Evolutionary conservation across 2,888 invertebrate genomes (phyloP), one percentile per base, ranked within the genome.

Genomic region (Cosmopolites sordidus): DNA sequence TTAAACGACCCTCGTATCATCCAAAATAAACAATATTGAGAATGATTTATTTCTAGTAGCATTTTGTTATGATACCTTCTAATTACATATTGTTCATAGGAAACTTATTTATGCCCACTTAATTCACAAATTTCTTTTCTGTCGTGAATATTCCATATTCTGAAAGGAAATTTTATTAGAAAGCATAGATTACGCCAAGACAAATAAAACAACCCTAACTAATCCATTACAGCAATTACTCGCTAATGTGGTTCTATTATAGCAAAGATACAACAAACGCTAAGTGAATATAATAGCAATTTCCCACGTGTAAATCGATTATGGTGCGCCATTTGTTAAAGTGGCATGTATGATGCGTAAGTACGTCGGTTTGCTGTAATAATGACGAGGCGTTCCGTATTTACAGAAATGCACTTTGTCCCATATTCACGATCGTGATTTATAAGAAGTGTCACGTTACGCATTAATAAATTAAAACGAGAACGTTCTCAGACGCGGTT

Each of bases 261-360:
- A 17, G 30, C 45, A 45, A 45, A 38, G 38, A 45, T 45, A 33
- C 45, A 45, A 37, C 38, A 37, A 45, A 37, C 38, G 45, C 37
- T 45, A 45, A 45, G 38, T 45, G 38, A 37, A 38, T 45, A 45
- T 29, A 48, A 48, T 48, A 17, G 48, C 48, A 48, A 48, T 48
- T 48, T 48, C 48, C 48, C 48, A 48, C 48, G 16, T 22, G 41
- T 37, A 15, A n/a, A 46, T 46, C 46, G 46, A 46, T 46, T 39
- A 18, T 38, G 30, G 43, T 2, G 43, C 9, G 33, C 43, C 33
- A 43, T 43, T 43, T 43, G 43, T 43, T 43, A 30, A 30, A 30
- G 43, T 30, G 43, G 30, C 43, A 43, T 43, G 43, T 22, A 22
- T 43, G 43, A 43, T 43, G 33, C 16, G 16, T 43, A 33, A 30